Evolutionary conservation across 2,113 vertebrate species (phyloP), one percentile per base, ranked within the genome.

Genomic region (Calonectris borealis): DNA sequence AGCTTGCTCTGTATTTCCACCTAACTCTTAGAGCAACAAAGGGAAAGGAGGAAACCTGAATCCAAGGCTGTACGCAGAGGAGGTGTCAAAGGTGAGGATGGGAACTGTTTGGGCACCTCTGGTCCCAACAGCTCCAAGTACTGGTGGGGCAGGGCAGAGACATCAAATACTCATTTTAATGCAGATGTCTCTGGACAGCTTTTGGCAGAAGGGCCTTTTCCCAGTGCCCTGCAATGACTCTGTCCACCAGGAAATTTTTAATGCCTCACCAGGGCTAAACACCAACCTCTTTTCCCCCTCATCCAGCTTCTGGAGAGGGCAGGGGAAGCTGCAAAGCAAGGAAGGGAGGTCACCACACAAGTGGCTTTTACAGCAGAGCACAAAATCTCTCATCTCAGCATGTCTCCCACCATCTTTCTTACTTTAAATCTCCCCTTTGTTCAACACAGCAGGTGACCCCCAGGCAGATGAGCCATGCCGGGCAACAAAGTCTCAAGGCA

Each of bases 401-500:
- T 1, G 18, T 7, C 10, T 7, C 36, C 46, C 13, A 6, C 38
- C 44, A 34, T 1, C 38, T 4, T 21, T 24, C 34, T 22, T 3
- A 40, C 31, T 40, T 79, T 24, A 83, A 88, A 61, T 65, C 19
- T 52, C 31, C 32, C 16, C 27, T 94, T 82, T 69, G 46, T 80
- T 81, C 73, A 38, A 7, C 2, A 1, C 24, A 27, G 27, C 34
- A 90, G 60, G 80, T 42, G 29, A 44, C 14, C 6, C 57, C 20
- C 52, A 32, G 61, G 55, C 77, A 54, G 42, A 60, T 10, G 42
- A 90, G 69, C 81, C 88, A 96, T 97, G 96, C 18, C 49, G 1
- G 57, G 44, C 44, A 77, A 76, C 26, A 85, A 88, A 29, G 61
- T 6, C 49, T 81, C 84, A 13, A 71, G 19, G 38, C 85, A 78